phyloP scores from a whole-genome alignment of 2,888 invertebrate species.

The Metacarcinus magister region DNA sequence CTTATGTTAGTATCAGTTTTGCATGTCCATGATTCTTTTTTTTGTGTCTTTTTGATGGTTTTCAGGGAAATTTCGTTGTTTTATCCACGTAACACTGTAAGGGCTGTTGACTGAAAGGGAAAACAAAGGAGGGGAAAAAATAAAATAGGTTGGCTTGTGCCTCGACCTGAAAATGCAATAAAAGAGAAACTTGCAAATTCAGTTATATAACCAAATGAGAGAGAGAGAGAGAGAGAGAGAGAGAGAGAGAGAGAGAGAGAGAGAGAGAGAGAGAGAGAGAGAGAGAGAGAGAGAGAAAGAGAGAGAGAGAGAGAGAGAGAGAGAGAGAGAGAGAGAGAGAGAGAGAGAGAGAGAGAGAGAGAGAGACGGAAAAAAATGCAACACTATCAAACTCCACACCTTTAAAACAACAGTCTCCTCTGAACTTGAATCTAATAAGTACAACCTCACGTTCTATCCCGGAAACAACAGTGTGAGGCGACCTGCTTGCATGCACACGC shows the following conservation, averaged over 20 bases:
- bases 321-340: constrained; percentile 51
- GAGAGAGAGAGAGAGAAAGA: not conserved
- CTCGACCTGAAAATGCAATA: not conserved
- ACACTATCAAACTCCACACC: not conserved
- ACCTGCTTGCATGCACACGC: not conserved
- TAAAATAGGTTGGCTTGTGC: not conserved
- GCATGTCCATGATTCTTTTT: too few relatives aligned
- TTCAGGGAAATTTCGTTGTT: too few relatives aligned
- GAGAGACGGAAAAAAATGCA: not conserved
- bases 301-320: constrained; percentile 53
- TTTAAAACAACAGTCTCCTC: not conserved
- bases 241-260: not conserved
- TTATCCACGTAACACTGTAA: too few relatives aligned
- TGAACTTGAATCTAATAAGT: not conserved
- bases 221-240: too few relatives aligned
- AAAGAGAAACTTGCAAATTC: not conserved
- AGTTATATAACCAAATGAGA: not conserved
- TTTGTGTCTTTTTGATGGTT: too few relatives aligned
- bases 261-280: not conserved
- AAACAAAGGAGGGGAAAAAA: not conserved
- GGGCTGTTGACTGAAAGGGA: not conserved
- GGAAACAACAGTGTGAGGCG: not conserved
- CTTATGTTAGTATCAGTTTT: too few relatives aligned
- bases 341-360: constrained; percentile 53
- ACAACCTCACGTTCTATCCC: not conserved